These are phyloP conservation scores for Toxonevra muliebris DNA, from an alignment of 2,888 invertebrate genomes.

Conservation along the genomic window DNA sequence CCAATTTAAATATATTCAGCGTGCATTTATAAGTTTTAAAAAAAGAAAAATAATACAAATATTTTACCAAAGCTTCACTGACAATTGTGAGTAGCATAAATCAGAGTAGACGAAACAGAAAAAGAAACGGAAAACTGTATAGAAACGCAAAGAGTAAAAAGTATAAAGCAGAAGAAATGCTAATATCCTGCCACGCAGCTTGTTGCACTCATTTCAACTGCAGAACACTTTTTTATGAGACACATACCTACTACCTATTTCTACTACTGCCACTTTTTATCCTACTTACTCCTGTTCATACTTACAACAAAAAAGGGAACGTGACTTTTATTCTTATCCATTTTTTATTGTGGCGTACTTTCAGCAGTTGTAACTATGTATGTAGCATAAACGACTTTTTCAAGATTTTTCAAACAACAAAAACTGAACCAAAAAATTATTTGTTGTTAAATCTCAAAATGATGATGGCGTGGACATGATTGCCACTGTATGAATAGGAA, in stretches of 20 bases:
- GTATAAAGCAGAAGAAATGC: neutral
- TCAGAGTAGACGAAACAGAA: too few relatives aligned
- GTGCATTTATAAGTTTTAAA: too few relatives aligned
- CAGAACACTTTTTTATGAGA: neutral
- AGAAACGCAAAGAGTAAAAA: neutral
- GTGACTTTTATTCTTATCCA: slow-evolving; percentile 3
- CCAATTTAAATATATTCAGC: too few relatives aligned
- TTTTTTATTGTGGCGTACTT: neutral
- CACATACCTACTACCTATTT: neutral
- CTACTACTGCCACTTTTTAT: too few relatives aligned
- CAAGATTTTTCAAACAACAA: neutral
- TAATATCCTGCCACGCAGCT: neutral
- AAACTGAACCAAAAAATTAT: neutral
- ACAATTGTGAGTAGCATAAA: too few relatives aligned
- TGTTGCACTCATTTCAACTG: neutral
- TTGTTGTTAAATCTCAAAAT: neutral
- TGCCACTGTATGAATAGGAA: neutral
- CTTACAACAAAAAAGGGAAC: slow-evolving; percentile 4
- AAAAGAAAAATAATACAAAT: too few relatives aligned
- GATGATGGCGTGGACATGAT: slow-evolving; percentile 1
- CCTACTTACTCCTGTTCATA: too few relatives aligned
- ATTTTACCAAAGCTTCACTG: too few relatives aligned
- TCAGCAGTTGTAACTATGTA: neutral
- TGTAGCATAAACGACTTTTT: too few relatives aligned
- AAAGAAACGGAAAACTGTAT: too few relatives aligned